Evolutionary conservation across 1,140 invertebrate species (phyloP), one percentile per base, ranked within the genome.

Genomic region (Trichonephila inaurata): DNA sequence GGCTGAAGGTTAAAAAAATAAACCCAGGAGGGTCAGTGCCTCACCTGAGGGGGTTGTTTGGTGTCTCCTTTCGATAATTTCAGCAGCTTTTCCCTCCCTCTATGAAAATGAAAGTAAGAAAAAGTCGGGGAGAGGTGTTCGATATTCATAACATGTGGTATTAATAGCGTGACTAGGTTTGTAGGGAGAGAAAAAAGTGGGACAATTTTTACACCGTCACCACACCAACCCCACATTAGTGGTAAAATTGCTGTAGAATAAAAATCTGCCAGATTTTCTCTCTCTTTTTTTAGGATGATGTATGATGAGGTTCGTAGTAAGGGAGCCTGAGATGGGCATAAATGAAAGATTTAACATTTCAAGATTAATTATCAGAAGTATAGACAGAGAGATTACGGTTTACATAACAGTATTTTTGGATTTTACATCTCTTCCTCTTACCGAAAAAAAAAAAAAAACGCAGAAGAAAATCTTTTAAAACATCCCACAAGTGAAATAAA

Each of bases 1-100:
- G 58, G 58, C 60, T 87, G 24, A 18, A 91, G 90, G 81, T 91
- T 91, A 91, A 91, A 91, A 91, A 91, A 83, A 85, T 66, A 91
- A 60, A 91, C 64, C 33, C n/a, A 24, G 51, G 81, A 77, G 90
- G 90, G 44, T 85, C 58, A 61, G 83, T 60, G 83, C 40, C 83
- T 85, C 83, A 85, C 88, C 88, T 66, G 83, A 60, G 83, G n/a
- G 28, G 66, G 69, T 24, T 88, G 62, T 19, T 51, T 69, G 88
- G 90, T 85, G 72, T 91, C 77, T 82, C 51, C 77, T 91, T 81
- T 91, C 89, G 58, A 82, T 61, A 60, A 90, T 90, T 90, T 90
- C 33, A 40, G 64, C 24, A 51, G 33, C 61, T 18, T 69, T 16
- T 2, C 40, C 64, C 44, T 58, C 64, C 66, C n/a, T 16, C 21